Conservation (phyloP, 2,888 invertebrate species). For the Drosophila eohydei region DNA sequence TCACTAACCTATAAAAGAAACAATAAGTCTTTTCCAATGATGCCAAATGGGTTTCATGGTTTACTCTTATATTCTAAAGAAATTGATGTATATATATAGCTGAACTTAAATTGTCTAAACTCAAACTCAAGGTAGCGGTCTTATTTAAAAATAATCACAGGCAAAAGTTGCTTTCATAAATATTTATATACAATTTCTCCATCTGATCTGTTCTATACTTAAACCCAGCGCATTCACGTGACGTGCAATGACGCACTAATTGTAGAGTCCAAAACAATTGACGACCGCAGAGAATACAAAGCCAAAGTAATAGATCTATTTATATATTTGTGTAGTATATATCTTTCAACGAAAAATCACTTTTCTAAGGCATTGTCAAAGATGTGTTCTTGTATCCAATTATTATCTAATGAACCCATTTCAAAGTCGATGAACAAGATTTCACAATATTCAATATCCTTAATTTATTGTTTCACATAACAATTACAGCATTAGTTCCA, state of each 20-base stretch:
- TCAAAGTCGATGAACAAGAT: background rate
- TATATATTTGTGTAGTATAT: slow-evolving; percentile 5
- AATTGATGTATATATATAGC: no score
- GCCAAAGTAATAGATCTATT: slow-evolving; percentile 11
- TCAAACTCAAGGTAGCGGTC: background rate
- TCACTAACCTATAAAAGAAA: no score
- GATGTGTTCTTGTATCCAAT: background rate
- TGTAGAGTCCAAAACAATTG: slow-evolving; percentile 42
- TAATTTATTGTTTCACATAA: background rate
- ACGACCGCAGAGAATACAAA: slow-evolving; percentile 28
- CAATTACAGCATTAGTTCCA: background rate
- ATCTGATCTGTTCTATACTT: slow-evolving; percentile 25
- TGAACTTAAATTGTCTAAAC: no score
- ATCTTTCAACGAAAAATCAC: slow-evolving; percentile 12
- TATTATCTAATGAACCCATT: background rate
- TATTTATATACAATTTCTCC: slow-evolving; percentile 21
- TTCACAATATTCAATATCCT: background rate
- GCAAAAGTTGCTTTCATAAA: slow-evolving; percentile 17
- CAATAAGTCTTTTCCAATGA: no score
- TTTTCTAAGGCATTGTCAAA: slow-evolving; percentile 7
- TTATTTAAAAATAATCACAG: slow-evolving; percentile 37
- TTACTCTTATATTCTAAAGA: background rate
- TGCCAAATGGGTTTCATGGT: background rate
- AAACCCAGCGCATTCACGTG: slow-evolving; percentile 35
- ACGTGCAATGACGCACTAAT: slow-evolving; percentile 42